A percentile compares a stretch with the other conserved stretches of the same genome.
Conservation (phyloP, 2,888 invertebrate genomes). For the Netelia melanura region DNA sequence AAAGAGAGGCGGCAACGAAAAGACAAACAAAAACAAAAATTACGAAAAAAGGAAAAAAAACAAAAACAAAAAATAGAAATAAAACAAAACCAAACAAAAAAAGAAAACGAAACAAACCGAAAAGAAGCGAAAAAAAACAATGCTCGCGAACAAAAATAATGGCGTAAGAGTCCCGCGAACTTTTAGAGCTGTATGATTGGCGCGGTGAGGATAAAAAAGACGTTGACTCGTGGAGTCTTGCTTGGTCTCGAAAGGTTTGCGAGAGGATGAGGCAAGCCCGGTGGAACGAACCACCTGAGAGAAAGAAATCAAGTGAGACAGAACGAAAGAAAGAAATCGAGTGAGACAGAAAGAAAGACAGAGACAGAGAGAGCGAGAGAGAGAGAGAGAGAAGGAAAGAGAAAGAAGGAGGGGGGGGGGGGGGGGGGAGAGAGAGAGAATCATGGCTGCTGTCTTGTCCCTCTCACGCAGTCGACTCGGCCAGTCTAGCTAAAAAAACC, state of each 20-base stretch:
- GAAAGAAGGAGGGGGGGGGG: slow-evolving; percentile 58
- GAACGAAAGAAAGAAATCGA: background rate
- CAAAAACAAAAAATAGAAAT: too few relatives aligned
- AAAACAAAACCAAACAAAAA: background rate
- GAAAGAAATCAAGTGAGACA: background rate
- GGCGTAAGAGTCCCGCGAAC: slow-evolving; percentile 31
- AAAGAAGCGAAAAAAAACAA: slow-evolving; percentile 18
- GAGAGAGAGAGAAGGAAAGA: background rate
- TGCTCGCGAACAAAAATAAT: slow-evolving; percentile 56
- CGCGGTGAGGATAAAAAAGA: slow-evolving; percentile 73
- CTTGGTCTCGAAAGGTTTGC: slow-evolving; percentile 60
- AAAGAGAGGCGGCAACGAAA: slow-evolving; percentile 11
- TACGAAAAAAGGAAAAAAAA: background rate
- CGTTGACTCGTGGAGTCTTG: slow-evolving; percentile 69
- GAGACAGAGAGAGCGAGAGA: too few relatives aligned
- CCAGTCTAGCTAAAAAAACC: slow-evolving; percentile 82
- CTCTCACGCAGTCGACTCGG: slow-evolving; percentile 74
- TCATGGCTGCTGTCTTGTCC: slow-evolving; percentile 74
- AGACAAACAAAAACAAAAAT: background rate
- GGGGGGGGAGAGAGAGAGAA: slow-evolving; percentile 71
- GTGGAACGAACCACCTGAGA: slow-evolving; percentile 65
- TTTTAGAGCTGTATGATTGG: slow-evolving; percentile 52
- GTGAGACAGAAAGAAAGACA: too few relatives aligned
- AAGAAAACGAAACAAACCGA: background rate
- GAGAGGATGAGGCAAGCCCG: slow-evolving; percentile 72